Evolutionary conservation across 2,888 invertebrate genomes (phyloP).

Genomic region (Lordiphosa andalusiaca): DNA sequence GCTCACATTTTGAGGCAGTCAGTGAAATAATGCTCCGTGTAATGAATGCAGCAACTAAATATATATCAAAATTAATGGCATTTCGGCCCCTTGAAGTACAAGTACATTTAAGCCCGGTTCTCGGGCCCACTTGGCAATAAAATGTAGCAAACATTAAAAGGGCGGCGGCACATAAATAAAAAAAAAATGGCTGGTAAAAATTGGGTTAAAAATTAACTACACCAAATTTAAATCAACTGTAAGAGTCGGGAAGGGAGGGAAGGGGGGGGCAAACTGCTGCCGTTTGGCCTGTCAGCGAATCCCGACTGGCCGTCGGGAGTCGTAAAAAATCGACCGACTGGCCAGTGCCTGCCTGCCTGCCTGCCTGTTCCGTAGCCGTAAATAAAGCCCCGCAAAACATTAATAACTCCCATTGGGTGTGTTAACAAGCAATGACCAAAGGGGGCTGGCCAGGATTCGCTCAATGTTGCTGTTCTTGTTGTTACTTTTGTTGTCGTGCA

Average conservation of each 20-base stretch:
- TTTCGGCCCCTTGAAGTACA: constrained; percentile 1
- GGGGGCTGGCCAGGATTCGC: constrained; percentile 31
- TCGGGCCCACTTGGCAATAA: constrained; percentile 47
- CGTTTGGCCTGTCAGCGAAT: constrained; percentile 55
- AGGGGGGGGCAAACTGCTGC: no score
- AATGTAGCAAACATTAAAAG: constrained; percentile 65
- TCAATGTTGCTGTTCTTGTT: constrained; percentile 20
- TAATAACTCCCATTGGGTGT: constrained; percentile 52
- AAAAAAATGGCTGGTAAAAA: constrained; percentile 40
- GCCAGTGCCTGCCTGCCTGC: constrained; percentile 17
- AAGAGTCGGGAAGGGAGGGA: background rate
- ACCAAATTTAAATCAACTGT: constrained; percentile 69
- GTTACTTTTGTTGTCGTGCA: constrained; percentile 37
- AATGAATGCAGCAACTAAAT: no score
- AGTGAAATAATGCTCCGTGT: no score
- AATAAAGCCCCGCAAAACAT: constrained; percentile 52
- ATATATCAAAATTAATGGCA: no score
- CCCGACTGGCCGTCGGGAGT: constrained; percentile 54
- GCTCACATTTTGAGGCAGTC: no score
- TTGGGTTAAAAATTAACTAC: constrained; percentile 73
- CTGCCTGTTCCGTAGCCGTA: constrained; percentile 36
- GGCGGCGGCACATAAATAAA: constrained; percentile 66
- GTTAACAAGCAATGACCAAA: constrained; percentile 74
- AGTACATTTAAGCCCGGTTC: constrained; percentile 15
- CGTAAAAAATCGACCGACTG: constrained; percentile 57